Conservation (phyloP, 2,113 vertebrate species). For the Poeciliopsis prolifica region DNA sequence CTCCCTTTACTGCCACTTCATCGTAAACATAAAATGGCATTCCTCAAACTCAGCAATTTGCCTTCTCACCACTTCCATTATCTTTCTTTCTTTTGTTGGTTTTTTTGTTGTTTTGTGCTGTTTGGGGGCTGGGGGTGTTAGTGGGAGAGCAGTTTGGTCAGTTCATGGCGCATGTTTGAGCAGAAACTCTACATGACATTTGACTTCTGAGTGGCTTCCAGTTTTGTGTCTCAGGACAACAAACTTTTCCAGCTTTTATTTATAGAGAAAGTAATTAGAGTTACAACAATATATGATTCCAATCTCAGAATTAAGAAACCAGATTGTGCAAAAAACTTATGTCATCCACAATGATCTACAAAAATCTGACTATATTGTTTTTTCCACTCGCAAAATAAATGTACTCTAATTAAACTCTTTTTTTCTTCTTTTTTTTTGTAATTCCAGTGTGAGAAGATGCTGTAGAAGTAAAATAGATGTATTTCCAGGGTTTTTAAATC, state of each 20-base stretch:
- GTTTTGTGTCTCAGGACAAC: background rate
- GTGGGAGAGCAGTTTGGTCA: slow-evolving; percentile 17
- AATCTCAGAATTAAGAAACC: too few relatives aligned
- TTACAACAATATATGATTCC: too few relatives aligned
- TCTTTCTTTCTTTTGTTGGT: slow-evolving; percentile 53
- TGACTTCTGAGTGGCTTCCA: background rate
- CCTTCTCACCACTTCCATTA: slow-evolving; percentile 30
- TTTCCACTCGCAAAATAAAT: background rate
- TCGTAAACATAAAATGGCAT: slow-evolving; percentile 72
- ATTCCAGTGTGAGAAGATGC: background rate
- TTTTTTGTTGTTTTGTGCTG: slow-evolving; percentile 50
- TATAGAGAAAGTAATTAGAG: background rate
- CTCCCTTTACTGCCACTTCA: slow-evolving; percentile 52
- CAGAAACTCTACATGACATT: background rate
- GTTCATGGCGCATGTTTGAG: background rate
- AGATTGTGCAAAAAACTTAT: too few relatives aligned
- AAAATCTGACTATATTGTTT: too few relatives aligned
- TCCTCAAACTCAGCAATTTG: slow-evolving; percentile 69
- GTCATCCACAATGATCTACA: too few relatives aligned
- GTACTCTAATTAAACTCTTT: background rate
- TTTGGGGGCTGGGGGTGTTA: slow-evolving; percentile 49
- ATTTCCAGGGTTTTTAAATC: background rate
- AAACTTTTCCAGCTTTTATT: too few relatives aligned
- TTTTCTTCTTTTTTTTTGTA: too few relatives aligned
- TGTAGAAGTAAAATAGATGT: background rate